Evolutionary conservation across 2,113 vertebrate species (phyloP), one percentile per base, ranked within the genome.

Genomic region (Centropristis striata): DNA sequence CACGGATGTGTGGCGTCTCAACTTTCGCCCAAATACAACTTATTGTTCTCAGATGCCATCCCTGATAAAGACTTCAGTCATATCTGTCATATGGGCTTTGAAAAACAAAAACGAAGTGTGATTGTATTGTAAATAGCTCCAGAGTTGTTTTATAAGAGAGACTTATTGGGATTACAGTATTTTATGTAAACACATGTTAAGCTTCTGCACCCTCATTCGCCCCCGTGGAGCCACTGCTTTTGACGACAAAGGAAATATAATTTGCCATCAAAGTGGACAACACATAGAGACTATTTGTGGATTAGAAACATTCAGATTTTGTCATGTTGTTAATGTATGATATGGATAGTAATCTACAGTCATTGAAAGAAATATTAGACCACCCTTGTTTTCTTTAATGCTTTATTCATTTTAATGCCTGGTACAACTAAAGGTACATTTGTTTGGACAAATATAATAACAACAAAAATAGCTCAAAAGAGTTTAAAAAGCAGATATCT

Each of bases 111-210:
- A 74, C 7, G 47, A 74, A 81, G 80, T 58, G 79, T 91, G 89
- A 91, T 92, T 94, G 91, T 94, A 90, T 37, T 94, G 92, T 94
- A 94, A 92, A 94, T 94, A 94, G 77, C 44, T 82, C 73, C 83
- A 92, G 90, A 93, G 93, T 90, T 87, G 61, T 91, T 93, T 85
- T 91, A 90, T 91, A 76, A 78, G 66, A 92, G 87, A 88, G 78
- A 80, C 81, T 81, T 86, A 86, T 86, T 87, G 78, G 76, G 78
- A 87, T 86, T 64, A 46, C 54, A 55, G 71, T 90, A 81, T 92
- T 90, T 88, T 84, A 88, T 85, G 16, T 67, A n/a, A 84, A 85
- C 74, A 84, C 84, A 78, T 86, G 50, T 89, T 60, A 78, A 79
- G 61, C 74, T 78, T 84, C 71, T 70, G 18, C 78, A 71, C 25